A percentile compares a stretch with the other conserved stretches of the same genome.
Conservation (phyloP, 2,797 vertebrate species). For the Aulostomus chinensis region DNA sequence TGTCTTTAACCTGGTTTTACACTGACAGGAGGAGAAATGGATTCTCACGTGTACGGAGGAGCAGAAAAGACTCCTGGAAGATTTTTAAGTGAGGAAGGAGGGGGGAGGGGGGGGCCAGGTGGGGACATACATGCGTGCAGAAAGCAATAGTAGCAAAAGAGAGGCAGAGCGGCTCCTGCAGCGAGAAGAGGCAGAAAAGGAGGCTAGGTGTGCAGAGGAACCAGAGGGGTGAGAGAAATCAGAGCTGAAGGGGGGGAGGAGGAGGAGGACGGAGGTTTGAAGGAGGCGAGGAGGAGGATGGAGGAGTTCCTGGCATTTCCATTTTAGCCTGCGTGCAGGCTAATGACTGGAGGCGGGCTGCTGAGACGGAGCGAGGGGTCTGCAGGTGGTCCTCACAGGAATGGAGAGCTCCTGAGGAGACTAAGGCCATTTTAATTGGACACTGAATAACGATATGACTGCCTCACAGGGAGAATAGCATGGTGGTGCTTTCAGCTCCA, state of each 20-base stretch:
- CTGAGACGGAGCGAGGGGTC: slow-evolving; percentile 39
- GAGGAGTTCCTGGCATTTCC: slow-evolving; percentile 58
- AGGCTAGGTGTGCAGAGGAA: slow-evolving; percentile 38
- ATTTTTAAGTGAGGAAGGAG: slow-evolving; percentile 3
- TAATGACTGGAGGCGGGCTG: slow-evolving; percentile 61
- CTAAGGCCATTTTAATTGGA: slow-evolving; percentile 74
- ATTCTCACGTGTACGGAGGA: slow-evolving; percentile 37
- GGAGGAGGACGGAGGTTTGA: slow-evolving; percentile 5
- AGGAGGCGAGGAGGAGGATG: slow-evolving; percentile 23
- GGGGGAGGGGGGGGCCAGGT: slow-evolving; percentile 5
- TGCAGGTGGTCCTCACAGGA: slow-evolving; percentile 68
- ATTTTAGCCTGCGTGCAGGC: slow-evolving; percentile 51
- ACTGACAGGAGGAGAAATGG: slow-evolving; percentile 28
- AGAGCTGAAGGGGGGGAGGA: not conserved
- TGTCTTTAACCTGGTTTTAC: slow-evolving; percentile 28
- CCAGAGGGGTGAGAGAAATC: slow-evolving; percentile 25
- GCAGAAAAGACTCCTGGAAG: slow-evolving; percentile 47
- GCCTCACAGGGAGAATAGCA: slow-evolving; percentile 43
- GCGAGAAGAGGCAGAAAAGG: slow-evolving; percentile 22
- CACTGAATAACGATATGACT: slow-evolving; percentile 67
- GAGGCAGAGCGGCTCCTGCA: slow-evolving; percentile 27
- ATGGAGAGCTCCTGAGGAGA: slow-evolving; percentile 51
- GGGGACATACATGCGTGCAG: not conserved
- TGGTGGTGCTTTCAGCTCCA: slow-evolving; percentile 40
- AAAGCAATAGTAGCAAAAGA: slow-evolving; percentile 16